A percentile compares a stretch with the other conserved stretches of the same genome.
phyloP scores from a whole-genome alignment of 2,797 vertebrate genomes.

The Diplodus puntazzo region DNA sequence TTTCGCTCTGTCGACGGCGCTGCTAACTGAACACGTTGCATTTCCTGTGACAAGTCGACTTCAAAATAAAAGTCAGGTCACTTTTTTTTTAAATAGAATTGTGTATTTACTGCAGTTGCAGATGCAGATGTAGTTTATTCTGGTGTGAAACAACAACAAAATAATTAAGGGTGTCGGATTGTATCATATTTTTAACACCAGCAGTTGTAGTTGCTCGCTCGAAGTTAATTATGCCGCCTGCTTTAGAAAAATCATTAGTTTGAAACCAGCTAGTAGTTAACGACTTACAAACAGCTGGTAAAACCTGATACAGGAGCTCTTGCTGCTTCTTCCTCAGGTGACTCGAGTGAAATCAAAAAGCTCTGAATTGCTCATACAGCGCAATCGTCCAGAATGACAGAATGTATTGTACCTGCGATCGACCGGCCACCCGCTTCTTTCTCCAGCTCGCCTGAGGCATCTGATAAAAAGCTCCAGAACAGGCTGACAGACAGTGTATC shows the following conservation, averaged over 20 bases:
- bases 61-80: too few species aligned
- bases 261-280: neutral
- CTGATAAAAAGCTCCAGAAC: neutral
- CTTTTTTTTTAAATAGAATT: too few species aligned
- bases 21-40: too few species aligned
- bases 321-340: too few species aligned
- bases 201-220: too few species aligned
- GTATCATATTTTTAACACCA: too few species aligned
- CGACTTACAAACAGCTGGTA: neutral
- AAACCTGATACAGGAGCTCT: neutral
- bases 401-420: neutral
- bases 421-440: neutral
- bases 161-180: too few species aligned
- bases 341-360: neutral
- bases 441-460: neutral
- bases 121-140: too few species aligned
- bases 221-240: neutral
- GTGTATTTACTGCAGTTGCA: too few species aligned
- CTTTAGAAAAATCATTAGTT: neutral
- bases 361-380: neutral
- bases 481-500: slow-evolving; percentile 12
- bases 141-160: too few species aligned
- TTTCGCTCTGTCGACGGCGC: too few species aligned
- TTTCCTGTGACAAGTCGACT: too few species aligned
- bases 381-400: neutral